Evolutionary conservation across 2,797 vertebrate species (phyloP).

Genomic region (Falco berigora): DNA sequence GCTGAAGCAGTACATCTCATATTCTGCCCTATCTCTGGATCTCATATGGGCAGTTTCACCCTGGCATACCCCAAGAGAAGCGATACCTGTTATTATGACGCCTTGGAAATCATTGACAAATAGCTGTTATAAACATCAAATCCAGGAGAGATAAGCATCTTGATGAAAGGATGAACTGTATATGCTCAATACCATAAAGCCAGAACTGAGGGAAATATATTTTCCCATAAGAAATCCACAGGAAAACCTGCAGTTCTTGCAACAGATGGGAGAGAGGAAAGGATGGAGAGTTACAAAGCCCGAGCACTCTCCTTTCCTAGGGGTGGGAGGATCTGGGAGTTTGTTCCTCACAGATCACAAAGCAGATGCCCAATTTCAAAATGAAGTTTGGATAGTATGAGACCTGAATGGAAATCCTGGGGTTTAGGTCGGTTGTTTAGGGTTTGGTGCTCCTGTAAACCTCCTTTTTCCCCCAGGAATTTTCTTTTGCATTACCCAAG

Average conservation of each 20-base stretch:
- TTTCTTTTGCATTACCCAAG: neutral
- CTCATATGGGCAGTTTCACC: neutral
- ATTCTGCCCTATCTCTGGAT: neutral
- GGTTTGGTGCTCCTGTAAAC: neutral
- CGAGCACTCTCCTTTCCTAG: neutral
- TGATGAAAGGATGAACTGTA: neutral
- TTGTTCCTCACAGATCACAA: neutral
- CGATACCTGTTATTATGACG: neutral
- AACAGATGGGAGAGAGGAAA: neutral
- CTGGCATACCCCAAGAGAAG: neutral
- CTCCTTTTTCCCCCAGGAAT: neutral
- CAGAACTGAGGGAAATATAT: neutral
- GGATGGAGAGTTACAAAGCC: neutral
- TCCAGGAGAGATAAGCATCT: neutral
- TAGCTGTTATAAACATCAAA: neutral
- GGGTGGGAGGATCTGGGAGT: neutral
- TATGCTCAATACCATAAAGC: neutral
- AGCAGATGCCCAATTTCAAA: neutral
- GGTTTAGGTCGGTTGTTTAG: neutral
- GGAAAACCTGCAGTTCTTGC: neutral
- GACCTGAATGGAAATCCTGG: neutral
- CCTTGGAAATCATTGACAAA: neutral
- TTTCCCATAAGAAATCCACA: neutral
- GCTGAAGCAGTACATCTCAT: rapidly evolving
- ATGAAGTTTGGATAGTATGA: neutral